phyloP scores from a whole-genome alignment of 2,888 invertebrate species.

The Eristalinus sepulchralis region DNA sequence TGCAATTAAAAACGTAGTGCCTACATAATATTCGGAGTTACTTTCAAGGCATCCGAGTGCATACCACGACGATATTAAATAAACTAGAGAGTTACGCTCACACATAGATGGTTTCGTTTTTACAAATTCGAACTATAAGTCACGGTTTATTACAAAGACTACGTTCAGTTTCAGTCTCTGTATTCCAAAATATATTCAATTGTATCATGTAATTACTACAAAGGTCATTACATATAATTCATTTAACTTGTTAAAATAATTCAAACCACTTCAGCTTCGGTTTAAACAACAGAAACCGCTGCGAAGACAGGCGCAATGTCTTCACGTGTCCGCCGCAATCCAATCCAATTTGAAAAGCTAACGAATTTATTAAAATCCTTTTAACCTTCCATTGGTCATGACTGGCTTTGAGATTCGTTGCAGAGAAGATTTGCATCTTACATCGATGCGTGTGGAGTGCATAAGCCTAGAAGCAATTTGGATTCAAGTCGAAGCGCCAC shows the following conservation, averaged over 20 bases:
- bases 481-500: conserved; percentile 61
- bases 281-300: neutral
- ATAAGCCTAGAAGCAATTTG: conserved; percentile 40
- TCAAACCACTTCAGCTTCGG: neutral
- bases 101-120: too few relatives aligned
- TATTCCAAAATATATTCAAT: neutral
- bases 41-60: too few relatives aligned
- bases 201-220: neutral
- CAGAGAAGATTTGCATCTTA: conserved; percentile 48
- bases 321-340: conserved; percentile 5
- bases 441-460: conserved; percentile 14
- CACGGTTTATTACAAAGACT: too few relatives aligned
- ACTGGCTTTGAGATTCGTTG: conserved; percentile 41
- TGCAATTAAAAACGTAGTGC: too few relatives aligned
- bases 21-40: too few relatives aligned
- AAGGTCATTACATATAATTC: neutral
- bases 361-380: conserved; percentile 62
- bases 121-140: too few relatives aligned
- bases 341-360: conserved; percentile 35
- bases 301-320: neutral
- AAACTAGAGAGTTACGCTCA: too few relatives aligned
- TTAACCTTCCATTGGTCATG: conserved; percentile 58
- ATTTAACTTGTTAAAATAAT: neutral
- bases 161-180: neutral
- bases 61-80: too few relatives aligned